phyloP scores from a whole-genome alignment of 2,113 vertebrate genomes.

The Hiodon tergisus region DNA sequence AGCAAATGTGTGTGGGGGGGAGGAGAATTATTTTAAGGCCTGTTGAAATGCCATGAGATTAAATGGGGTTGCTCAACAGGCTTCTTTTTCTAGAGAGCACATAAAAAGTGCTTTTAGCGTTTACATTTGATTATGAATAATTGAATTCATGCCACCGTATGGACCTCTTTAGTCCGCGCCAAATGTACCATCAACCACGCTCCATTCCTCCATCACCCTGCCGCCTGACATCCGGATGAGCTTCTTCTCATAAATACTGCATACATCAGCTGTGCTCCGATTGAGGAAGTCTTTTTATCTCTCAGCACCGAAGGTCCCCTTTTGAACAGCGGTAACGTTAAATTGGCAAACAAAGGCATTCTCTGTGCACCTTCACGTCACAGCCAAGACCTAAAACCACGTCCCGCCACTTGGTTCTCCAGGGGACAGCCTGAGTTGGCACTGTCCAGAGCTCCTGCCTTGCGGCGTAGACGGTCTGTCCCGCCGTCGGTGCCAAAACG shows the following conservation, averaged over 20 bases:
- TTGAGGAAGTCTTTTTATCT: constrained; percentile 23
- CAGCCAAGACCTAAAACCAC: neutral
- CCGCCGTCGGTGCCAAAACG: constrained; percentile 15
- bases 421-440: constrained; percentile 1
- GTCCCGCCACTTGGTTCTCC: constrained; percentile 3
- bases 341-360: constrained; percentile 7
- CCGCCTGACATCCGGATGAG: constrained; percentile 18
- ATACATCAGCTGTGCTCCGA: constrained; percentile 31
- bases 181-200: constrained; percentile 37
- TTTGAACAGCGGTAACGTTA: neutral
- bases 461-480: neutral
- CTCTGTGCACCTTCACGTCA: neutral
- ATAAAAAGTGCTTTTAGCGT: constrained; percentile 31
- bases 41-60: constrained; percentile 24
- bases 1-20: no score
- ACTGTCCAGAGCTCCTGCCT: neutral
- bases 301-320: neutral
- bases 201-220: constrained; percentile 18
- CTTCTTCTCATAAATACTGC: constrained; percentile 34
- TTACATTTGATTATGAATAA: constrained; percentile 32
- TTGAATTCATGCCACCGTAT: constrained; percentile 32
- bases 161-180: constrained; percentile 26
- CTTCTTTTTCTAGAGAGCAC: constrained; percentile 10
- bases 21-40: constrained; percentile 16
- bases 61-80: constrained; percentile 6